Conservation (phyloP, 1,140 invertebrate genomes). For the Lucilia sericata region DNA sequence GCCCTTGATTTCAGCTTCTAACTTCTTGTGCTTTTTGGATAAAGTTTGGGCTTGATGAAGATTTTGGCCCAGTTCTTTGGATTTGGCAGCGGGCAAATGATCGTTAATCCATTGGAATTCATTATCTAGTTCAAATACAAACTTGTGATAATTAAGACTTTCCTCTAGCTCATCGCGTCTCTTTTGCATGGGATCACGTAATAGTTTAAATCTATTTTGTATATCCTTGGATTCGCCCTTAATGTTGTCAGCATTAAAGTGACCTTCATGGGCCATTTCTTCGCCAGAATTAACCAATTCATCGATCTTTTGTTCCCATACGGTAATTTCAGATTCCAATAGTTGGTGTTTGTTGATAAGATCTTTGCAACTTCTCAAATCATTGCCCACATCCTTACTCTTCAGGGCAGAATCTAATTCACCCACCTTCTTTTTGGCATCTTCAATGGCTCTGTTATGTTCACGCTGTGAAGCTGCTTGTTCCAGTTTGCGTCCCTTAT, state of each 20-base stretch:
- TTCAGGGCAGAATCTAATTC: conserved; percentile 82
- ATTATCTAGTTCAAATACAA: conserved; percentile 92
- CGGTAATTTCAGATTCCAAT: conserved; percentile 83
- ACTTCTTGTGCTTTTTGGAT: conserved; percentile 93
- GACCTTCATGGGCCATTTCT: conserved; percentile 91
- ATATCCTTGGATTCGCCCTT: conserved; percentile 82
- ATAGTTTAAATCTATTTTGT: conserved; percentile 74
- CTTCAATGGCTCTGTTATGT: conserved; percentile 75
- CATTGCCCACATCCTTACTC: conserved; percentile 84
- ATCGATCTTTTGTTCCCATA: conserved; percentile 82
- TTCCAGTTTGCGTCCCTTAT: conserved; percentile 83
- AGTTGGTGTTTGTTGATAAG: conserved; percentile 87
- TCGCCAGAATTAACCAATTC: conserved; percentile 84
- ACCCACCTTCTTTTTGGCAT: conserved; percentile 83
- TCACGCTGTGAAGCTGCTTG: conserved; percentile 67
- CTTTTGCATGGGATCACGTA: conserved; percentile 74
- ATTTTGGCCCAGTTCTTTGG: conserved; percentile 81
- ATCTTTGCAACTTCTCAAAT: conserved; percentile 89
- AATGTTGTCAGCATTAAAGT: conserved; percentile 93
- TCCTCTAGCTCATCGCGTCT: conserved; percentile 87
- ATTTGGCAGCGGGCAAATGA: conserved; percentile 83
- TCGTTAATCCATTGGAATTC: conserved; percentile 97
- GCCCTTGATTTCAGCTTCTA: conserved; percentile 86
- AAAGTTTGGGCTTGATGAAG: conserved; percentile 92
- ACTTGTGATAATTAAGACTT: conserved; percentile 86